Conservation (phyloP, 2,888 invertebrate genomes). For the Exephanes ischioxanthus region DNA sequence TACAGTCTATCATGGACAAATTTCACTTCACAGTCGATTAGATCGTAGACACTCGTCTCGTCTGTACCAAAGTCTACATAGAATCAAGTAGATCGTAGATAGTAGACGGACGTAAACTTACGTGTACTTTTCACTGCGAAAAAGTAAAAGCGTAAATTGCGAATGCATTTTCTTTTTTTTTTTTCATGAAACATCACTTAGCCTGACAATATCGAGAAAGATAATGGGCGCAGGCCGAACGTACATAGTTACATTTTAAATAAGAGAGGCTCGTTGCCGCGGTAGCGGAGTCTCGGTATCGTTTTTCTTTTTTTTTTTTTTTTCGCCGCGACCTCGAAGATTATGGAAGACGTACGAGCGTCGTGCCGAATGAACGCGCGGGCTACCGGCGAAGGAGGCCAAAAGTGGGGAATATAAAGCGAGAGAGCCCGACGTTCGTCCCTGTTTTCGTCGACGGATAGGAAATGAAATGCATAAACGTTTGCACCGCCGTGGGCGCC, state of each 20-base stretch:
- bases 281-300: neutral
- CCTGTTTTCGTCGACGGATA: conserved; percentile 23
- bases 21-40: too few species aligned
- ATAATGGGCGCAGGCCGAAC: neutral
- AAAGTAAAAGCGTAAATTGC: neutral
- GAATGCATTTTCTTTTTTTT: neutral
- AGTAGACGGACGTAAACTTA: neutral
- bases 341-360: conserved; percentile 24
- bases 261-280: neutral
- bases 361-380: conserved; percentile 25
- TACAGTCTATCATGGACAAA: too few species aligned
- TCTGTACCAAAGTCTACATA: too few species aligned
- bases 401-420: conserved; percentile 19
- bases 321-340: conserved; percentile 16
- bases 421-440: neutral
- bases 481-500: conserved; percentile 34
- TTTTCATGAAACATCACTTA: neutral
- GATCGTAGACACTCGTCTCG: too few species aligned
- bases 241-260: neutral
- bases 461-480: conserved; percentile 32
- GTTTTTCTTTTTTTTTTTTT: conserved; percentile 2
- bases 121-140: neutral
- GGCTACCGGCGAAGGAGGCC: conserved; percentile 53
- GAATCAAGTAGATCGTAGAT: too few species aligned
- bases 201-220: neutral